Base-by-base conservation (phyloP, 2,888 invertebrate genomes). In the Uropetala carovei region DNA sequence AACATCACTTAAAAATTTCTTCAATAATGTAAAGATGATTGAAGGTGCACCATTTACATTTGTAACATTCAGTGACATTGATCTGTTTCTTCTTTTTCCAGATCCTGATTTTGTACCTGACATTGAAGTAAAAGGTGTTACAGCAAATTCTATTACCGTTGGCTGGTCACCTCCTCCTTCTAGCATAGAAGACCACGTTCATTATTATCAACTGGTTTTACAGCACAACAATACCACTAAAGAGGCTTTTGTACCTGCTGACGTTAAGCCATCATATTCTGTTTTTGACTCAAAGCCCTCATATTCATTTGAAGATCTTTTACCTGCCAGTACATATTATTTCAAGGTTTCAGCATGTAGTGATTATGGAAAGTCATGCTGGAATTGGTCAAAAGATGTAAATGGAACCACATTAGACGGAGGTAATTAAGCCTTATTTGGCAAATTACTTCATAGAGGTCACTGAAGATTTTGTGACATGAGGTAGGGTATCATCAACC, bases 331-430 rank as follows among this genome's bases (percentile, higher is more conserved):
- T 59, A 97, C 97, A 58, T 98, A 98, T 94, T 96, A 96, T 93
- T 98, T 98, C 94, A 97, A 97, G 96, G 97, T 97, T 94, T 64
- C 58, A 59, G 98, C 98, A 0, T 98, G 98, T 94, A 98, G 97
- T 92, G 97, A 98, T 93, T 97, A 97, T 94, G 97, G 97, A 0
- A 96, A 96, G 93, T 95, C 96, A 81, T 98, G 98, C 94, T 98
- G 98, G 0, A 96, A 97, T 16, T 97, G 97, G 97, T 98, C 98
- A 0, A 96, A 96, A 60, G 96, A 96, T 93, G 97, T 98, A 93
- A 97, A 97, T 94, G 98, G 98, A 0, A 97, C 97, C 0, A 98
- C 98, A 0, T 96, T 98, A 95, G 98, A 98, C 94, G 98, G 98
- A 4, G 95, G 95, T 95, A 94, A 92, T 92, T 92, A 27, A 43